Evolutionary conservation across 2,888 invertebrate species (phyloP), one percentile per base, ranked within the genome.

Genomic region (Eubasilissa splendida): DNA sequence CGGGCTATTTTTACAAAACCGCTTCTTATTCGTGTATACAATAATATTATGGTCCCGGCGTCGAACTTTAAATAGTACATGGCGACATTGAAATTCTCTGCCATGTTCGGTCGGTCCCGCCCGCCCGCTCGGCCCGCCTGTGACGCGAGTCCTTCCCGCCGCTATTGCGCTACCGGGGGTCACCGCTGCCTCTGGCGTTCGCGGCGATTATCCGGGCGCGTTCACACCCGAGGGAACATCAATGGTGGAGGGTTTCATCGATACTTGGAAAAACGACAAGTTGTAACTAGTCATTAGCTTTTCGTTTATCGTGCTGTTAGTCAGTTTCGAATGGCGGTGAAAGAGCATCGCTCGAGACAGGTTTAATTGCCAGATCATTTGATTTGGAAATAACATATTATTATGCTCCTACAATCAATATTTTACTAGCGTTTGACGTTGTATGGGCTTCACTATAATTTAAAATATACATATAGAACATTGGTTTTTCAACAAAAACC

Each of bases 41-140:
- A 31, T 12, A 33, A 33, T 33, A 33, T n/a, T 12, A 63, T 33
- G 63, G 33, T 22, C 63, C 68, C 68, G 71, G 56, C 58, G 54
- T 11, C 33, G 58, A 42, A 33, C 71, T 73, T 70, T 52, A 70
- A 70, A 58, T 58, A 73, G 58, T 31, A 54, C 42, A 56, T 31
- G 71, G 71, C 58, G 71, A 73, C 71, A 73, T 73, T 73, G 71
- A 73, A 73, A 73, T 33, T 5, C 33, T 63, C 63, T 63, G 10
- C 33, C 33, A 33, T 33, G 63, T 63, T 33, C 42, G 42, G 63
- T 42, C 42, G 63, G 42, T 31, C 33, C 63, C 10, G 10, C 42
- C 63, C 63, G 63, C 42, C 63, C 31, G 33, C 5, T 7, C 7
- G 42, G 4, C 12, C 22, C 33, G 63, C 33, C 60, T 33, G 63